phyloP scores from a whole-genome alignment of 2,797 vertebrate genomes.

The Zalophus californianus region DNA sequence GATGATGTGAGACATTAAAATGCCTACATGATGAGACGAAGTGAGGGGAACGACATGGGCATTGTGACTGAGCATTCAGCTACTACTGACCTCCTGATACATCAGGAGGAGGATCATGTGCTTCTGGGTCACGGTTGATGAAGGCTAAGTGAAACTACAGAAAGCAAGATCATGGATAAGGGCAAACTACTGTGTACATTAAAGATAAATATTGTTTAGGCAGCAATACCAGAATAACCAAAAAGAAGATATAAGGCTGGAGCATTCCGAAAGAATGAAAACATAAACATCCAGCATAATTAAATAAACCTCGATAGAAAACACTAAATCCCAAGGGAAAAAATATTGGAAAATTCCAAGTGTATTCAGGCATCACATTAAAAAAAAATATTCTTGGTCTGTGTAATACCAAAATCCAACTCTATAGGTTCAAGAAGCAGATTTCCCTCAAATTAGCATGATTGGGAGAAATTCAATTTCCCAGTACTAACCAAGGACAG shows the following conservation, averaged over 20 bases:
- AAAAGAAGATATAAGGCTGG: not conserved
- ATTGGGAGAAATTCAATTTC: not conserved
- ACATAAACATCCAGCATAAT: not conserved
- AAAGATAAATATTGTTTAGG: not conserved
- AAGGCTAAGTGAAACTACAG: not conserved
- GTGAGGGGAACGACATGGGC: not conserved
- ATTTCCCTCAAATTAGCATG: slow-evolving; percentile 3
- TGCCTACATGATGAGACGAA: not conserved
- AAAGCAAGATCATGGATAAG: not conserved
- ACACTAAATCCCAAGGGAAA: not conserved
- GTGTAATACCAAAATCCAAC: not conserved
- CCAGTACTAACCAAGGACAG: not conserved
- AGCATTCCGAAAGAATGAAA: not conserved
- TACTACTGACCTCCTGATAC: not conserved
- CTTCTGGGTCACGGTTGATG: not conserved
- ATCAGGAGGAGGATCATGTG: not conserved
- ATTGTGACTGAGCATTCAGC: not conserved
- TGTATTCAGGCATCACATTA: not conserved
- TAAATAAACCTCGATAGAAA: not conserved
- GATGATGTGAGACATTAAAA: not conserved
- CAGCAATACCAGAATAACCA: not conserved
- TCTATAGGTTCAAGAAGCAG: not conserved
- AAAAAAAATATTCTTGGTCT: not conserved
- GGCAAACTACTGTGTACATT: not conserved
- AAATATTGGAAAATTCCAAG: not conserved